Base-by-base conservation (phyloP, 2,888 invertebrate species). In the Calliopum simillimum region DNA sequence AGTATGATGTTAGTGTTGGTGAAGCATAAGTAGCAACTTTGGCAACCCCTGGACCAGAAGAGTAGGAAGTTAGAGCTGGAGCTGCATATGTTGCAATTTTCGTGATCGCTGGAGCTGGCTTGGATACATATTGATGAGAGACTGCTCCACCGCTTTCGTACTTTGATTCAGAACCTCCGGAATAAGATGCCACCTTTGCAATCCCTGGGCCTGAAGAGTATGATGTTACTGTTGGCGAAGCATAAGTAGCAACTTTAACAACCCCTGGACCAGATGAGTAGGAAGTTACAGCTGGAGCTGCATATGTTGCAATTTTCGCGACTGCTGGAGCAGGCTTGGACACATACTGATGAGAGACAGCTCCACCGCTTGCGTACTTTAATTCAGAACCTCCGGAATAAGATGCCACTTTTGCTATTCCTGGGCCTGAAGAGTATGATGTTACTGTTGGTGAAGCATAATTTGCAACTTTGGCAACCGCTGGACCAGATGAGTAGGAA, bases 121-220 rank as follows among this genome's bases (percentile, higher is more conserved):
- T 74, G 2, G 79, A 76, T 8, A 77, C 71, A 33, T 81, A 79
- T n/a, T 80, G 77, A 47, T 78, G 75, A 1, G 79, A 73, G 41
- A 73, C 23, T 4, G 73, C 75, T 13, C 74, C 74, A 55, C 70
- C 61, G n/a, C n/a, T n/a, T 12, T 23, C 46, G 43, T 71, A 67
- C 16, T 67, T 61, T 14, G 16, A 33, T 1, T 72, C 23, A 67
- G 66, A 23, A 44, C 19, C 14, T 56, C 56, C 68, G 11, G 68
- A 41, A 69, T 72, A 71, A 11, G 70, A 65, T 8, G 70, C 67
- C 5, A 73, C 71, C 51, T 71, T 73, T 6, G 69, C 62, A 16
- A 56, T 16, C 3, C 56, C 33, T 47, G 63, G 49, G 4, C 56
- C 64, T 41, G 41, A n/a, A 21, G 69, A 56, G 49, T 64, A 56